Base-by-base conservation (phyloP, 2,113 vertebrate species). In the Anoplopoma fimbria region DNA sequence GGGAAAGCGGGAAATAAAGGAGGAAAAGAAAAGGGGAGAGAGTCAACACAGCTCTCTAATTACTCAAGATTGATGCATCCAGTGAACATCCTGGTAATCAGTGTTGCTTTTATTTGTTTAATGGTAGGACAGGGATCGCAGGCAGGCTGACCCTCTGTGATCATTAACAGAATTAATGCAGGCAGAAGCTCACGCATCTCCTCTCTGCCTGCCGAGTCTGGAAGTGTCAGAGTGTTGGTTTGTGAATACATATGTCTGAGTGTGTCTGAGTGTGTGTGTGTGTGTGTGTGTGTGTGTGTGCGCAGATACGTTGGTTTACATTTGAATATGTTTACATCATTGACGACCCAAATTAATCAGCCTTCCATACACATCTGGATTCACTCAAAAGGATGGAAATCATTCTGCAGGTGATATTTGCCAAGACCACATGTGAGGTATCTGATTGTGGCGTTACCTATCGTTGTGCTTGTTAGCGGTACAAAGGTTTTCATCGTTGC, bases 31-130 rank as follows among this genome's bases (percentile, higher is more conserved):
- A 86, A 84, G 68, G 61, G 63, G 72, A 87, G 71, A 64, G 70
- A 91, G 85, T 91, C 90, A 91, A 91, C 87, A 89, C 76, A 21
- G 34, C 75, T 84, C 81, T 91, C 87, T 91, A 92, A 92, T 94
- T 94, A 93, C 87, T 77, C 58, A 87, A 93, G 93, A 95, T 91
- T 93, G 93, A 93, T 93, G 91, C 86, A 77, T 89, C 89, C 85
- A 78, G 75, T 79, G 89, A 91, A 92, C 93, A 91, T 92, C 87
- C 88, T 82, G 90, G 92, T 94, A 93, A 94, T 94, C 90, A 93
- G 92, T 90, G 91, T 93, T 93, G 92, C 91, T 94, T 93, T 93
- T 93, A 91, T 94, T 93, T 93, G 91, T 92, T 87, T 93, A 93
- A 93, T 93, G 86, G 88, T 81, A 81, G 91, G 90, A 92, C 86